Evolutionary conservation across 2,888 invertebrate genomes (phyloP).

Genomic region (Agriopis leucophaearia): DNA sequence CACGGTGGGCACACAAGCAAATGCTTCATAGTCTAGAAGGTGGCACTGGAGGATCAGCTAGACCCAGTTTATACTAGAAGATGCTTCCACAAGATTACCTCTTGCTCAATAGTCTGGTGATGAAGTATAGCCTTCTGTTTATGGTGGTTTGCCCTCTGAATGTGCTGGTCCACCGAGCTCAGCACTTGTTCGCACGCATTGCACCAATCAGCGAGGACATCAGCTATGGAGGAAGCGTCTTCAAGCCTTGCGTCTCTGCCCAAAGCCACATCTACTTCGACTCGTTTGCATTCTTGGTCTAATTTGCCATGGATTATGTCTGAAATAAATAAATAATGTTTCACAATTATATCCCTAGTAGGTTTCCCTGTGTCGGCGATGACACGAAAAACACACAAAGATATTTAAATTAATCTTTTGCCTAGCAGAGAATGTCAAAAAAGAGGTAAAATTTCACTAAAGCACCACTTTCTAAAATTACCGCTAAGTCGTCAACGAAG

Average conservation of each 20-base stretch:
- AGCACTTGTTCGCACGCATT: constrained; percentile 95
- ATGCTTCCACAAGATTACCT: constrained; percentile 83
- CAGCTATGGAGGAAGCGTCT: constrained; percentile 93
- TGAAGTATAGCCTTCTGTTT: constrained; percentile 93
- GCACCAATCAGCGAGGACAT: constrained; percentile 95
- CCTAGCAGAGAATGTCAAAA: too few relatives aligned
- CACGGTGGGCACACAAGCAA: too few relatives aligned
- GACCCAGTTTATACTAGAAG: background rate
- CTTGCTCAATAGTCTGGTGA: constrained; percentile 93
- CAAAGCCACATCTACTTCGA: constrained; percentile 97
- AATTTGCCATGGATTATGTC: constrained; percentile 98
- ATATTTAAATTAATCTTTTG: too few relatives aligned
- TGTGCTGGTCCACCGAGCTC: constrained; percentile 95
- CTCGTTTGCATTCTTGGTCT: constrained; percentile 96
- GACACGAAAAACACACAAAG: too few relatives aligned
- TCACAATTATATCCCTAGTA: too few relatives aligned
- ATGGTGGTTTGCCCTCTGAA: constrained; percentile 93
- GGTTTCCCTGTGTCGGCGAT: too few relatives aligned
- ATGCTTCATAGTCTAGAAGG: too few relatives aligned
- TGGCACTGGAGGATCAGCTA: too few relatives aligned
- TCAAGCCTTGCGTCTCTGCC: constrained; percentile 96
- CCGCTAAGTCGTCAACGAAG: too few relatives aligned
- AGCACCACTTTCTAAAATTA: too few relatives aligned
- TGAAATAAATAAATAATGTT: constrained; percentile 58
- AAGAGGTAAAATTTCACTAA: too few relatives aligned